Evolutionary conservation across 2,797 vertebrate genomes (phyloP), one percentile per base, ranked within the genome.

Genomic region (Brachyrhaphis roseni): DNA sequence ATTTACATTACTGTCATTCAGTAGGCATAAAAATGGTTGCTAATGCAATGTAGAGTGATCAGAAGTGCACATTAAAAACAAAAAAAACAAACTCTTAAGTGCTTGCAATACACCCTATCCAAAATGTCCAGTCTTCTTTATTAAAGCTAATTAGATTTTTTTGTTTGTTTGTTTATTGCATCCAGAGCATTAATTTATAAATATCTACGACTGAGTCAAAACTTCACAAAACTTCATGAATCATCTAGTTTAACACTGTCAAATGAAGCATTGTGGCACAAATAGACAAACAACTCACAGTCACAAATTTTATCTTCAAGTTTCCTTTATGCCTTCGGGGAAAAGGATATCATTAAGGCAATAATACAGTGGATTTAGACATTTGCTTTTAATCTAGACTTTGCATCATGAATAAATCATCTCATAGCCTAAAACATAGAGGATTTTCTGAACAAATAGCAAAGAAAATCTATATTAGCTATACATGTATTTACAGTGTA

Each of bases 261-360:
- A 77, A 71, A 43, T 8, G n/a, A 66, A 41, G 45, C 34, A n/a
- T 74, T 46, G 84, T 78, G 64, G 16, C 72, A 72, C 26, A 77
- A 76, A 76, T 70, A 34, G 80, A 94, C 45, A 94, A 93, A 94
- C 26, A 82, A 93, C 91, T 96, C 95, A 93, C 90, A 96, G 90
- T 94, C 92, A 74, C 85, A 62, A 91, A 89, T 86, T 91, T 91
- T 89, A 86, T 96, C 96, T 96, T 96, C 96, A 95, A 94, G 95
- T 95, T 92, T 95, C 94, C 97, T 96, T 97, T 96, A 97, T 79
- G 91, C 95, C 95, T 97, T 96, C 96, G 96, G 97, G 97, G 97
- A 97, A 97, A 97, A 97, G 96, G 97, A 97, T 97, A 97, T 96
- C 88, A 95, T 96, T 96, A 97, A 98, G 97, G 97, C 97, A 97